Evolutionary conservation across 2,113 vertebrate species (phyloP), one percentile per base, ranked within the genome.

Genomic region (Proterorhinus semilunaris): DNA sequence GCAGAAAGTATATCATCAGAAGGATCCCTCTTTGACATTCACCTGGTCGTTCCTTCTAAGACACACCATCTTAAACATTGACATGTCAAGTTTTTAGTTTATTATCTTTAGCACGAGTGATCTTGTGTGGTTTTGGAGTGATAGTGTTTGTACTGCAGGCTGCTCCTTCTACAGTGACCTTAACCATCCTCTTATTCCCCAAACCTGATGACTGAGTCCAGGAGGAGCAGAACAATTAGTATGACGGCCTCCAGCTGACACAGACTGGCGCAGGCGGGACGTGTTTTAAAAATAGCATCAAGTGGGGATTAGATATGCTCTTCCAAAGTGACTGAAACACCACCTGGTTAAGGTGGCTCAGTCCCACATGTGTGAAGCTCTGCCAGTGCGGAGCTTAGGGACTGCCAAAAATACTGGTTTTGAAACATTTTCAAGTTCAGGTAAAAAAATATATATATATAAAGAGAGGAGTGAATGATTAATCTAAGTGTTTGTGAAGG

Each of bases 221-320:
- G 62, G 72, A 84, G 89, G 77, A 82, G 69, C 66, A 72, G 76
- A 83, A 86, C 82, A 87, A 88, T 87, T 87, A 89, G 75, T 17
- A 58, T 71, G 74, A 81, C 43, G 46, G 75, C 75, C 80, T 65
- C 76, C 68, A 77, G 75, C 85, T 86, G 82, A 89, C 81, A 62
- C 78, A 79, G 69, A 75, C 83, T 87, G 86, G 82, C 83, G 77
- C 86, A 74, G 12, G 78, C 74, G 77, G 81, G 85, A 83, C 44
- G 58, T 47, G 17, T 8, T 64, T 81, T 71, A 76, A 81, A 89
- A 90, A 90, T 89, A 92, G 69, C 69, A 44, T 43, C 68, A 42
- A 7, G 78, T 67, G 54, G 65, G 75, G 77, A 65, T 77, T n/a
- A 58, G 67, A 48, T 48, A 48, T 64, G 52, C 47, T 65, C 54